Percentiles rank a stretch among this genome's conserved stretches.
phyloP scores from a whole-genome alignment of 2,113 vertebrate genomes.

The Myotis davidii region DNA sequence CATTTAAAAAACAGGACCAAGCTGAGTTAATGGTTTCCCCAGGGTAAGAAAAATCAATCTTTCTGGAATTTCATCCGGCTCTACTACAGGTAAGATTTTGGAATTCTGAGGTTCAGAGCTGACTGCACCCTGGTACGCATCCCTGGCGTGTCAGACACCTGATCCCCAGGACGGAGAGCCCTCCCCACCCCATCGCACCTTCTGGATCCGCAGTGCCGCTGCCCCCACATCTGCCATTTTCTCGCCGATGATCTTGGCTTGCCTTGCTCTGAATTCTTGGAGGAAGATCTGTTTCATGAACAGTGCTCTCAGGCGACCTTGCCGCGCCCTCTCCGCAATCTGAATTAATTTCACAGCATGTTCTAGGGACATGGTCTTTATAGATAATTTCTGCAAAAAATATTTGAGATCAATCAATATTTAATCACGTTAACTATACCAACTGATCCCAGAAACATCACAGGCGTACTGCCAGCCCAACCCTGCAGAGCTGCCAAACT shows the following conservation, averaged over 20 bases:
- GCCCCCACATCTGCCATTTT: neutral
- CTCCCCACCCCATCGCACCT: constrained; percentile 77
- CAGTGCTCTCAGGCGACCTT: constrained; percentile 85
- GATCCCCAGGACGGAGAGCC: fast-evolving
- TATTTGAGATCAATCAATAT: neutral
- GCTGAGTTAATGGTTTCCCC: constrained; percentile 47
- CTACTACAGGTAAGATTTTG: neutral
- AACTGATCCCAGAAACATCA: neutral
- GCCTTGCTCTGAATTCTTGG: constrained; percentile 80
- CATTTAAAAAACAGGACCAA: neutral
- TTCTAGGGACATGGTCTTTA: constrained; percentile 76
- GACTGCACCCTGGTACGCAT: fast-evolving
- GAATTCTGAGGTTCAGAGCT: neutral
- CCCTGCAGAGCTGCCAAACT: neutral
- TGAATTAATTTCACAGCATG: constrained; percentile 86
- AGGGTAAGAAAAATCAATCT: constrained; percentile 56
- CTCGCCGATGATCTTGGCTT: neutral
- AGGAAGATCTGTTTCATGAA: constrained; percentile 87
- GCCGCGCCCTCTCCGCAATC: constrained; percentile 88
- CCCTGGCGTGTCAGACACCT: fast-evolving
- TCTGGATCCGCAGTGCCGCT: constrained; percentile 88
- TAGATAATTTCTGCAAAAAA: constrained; percentile 58
- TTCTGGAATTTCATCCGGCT: neutral
- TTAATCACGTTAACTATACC: no score
- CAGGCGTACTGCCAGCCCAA: neutral